These are phyloP conservation scores for Papilio dardanus DNA, from an alignment of 1,140 invertebrate genomes.

Conservation along the genomic window DNA sequence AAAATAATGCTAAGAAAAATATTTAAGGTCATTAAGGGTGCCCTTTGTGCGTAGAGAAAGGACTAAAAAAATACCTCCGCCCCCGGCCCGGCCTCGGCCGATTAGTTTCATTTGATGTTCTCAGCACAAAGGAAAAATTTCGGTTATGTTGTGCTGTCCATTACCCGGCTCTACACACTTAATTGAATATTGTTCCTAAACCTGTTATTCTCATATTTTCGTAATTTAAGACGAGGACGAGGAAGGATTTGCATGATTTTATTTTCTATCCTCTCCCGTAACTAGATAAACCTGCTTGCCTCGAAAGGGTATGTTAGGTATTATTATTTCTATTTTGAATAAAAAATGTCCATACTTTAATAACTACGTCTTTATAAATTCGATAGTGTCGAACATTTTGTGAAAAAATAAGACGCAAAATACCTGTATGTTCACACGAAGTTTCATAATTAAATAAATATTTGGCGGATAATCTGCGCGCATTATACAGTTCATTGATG, in stretches of 20 bases:
- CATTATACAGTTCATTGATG: background rate
- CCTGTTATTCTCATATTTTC: background rate
- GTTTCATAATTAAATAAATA: background rate
- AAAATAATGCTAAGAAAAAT: background rate
- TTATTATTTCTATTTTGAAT: too few relatives aligned
- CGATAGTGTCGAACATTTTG: too few relatives aligned
- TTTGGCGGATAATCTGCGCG: background rate
- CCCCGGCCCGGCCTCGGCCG: background rate
- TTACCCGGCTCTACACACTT: background rate
- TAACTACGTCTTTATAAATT: too few relatives aligned
- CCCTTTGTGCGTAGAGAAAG: conserved; percentile 9
- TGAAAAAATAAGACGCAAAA: too few relatives aligned
- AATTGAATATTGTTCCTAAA: background rate
- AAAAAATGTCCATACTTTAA: too few relatives aligned
- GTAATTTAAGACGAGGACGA: background rate
- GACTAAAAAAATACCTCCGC: background rate
- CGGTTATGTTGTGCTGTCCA: background rate
- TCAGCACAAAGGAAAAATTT: conserved; percentile 8
- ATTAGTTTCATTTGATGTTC: conserved; percentile 15
- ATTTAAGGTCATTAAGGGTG: conserved; percentile 9
- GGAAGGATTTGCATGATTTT: background rate
- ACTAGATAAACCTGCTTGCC: too few relatives aligned
- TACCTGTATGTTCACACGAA: background rate
- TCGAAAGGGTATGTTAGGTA: too few relatives aligned
- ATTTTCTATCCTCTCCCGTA: background rate